These are phyloP conservation scores for Caenorhabditis sp. DNA, from an alignment of 2,888 invertebrate genomes.

Conservation along the genomic window DNA sequence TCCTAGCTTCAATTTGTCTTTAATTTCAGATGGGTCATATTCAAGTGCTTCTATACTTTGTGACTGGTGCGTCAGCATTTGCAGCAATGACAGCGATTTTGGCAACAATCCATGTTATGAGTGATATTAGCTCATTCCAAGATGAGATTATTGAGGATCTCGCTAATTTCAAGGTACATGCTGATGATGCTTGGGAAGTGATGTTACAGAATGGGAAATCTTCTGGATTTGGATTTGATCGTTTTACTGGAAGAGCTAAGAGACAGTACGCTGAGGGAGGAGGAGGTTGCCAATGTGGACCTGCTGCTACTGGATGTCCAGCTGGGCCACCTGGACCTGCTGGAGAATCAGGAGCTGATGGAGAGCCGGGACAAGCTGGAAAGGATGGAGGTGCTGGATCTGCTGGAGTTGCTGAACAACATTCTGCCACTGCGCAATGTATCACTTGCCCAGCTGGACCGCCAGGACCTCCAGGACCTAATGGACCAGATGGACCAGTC, in stretches of 20 bases:
- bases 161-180: too few species aligned
- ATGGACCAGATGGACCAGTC: slow-evolving; percentile 23
- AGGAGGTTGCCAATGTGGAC: not conserved
- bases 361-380: not conserved
- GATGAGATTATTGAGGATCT: too few species aligned
- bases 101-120: too few species aligned
- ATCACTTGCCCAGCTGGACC: slow-evolving; percentile 23
- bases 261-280: too few species aligned
- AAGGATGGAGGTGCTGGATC: not conserved
- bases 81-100: too few species aligned
- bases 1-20: not conserved
- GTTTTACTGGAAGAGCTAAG: too few species aligned
- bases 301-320: not conserved
- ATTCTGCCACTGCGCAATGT: slow-evolving; percentile 42
- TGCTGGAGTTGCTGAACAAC: slow-evolving; percentile 12
- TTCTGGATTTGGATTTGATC: too few species aligned
- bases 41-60: slow-evolving; percentile 35
- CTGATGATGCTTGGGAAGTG: too few species aligned
- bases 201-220: too few species aligned
- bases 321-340: not conserved
- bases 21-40: slow-evolving; percentile 30
- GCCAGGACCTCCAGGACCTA: slow-evolving; percentile 23
- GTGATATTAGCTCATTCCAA: too few species aligned
- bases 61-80: too few species aligned
- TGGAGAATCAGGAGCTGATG: not conserved